Evolutionary conservation across 2,797 vertebrate species (phyloP), one percentile per base, ranked within the genome.

Genomic region (Sebastes nivosus): DNA sequence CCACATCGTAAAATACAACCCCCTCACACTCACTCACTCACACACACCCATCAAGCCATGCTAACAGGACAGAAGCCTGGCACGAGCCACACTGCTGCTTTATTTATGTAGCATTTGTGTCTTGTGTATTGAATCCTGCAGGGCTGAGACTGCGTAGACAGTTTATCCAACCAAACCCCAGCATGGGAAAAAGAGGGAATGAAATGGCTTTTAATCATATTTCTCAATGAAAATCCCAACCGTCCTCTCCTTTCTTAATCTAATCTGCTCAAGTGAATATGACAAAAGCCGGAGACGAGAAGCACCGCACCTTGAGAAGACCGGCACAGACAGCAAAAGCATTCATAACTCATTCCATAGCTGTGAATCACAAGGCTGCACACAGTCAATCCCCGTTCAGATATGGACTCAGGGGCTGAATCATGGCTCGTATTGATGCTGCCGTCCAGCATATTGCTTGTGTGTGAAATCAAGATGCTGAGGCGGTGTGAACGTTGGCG

Each of bases 31-130:
- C 64, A 52, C 58, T 55, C 71, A 66, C 85, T 34, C 72, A 75
- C 68, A 81, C 80, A 79, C 81, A 78, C 77, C 16, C 71, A 81
- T 85, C 88, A 87, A 85, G 25, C 82, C 61, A 69, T 52, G 58
- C 86, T 91, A 87, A 91, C 91, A 92, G 91, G 92, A 92, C 34
- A 94, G 90, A 77, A 87, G 83, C 85, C 89, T 92, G 91, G 93
- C 93, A 92, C 75, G 3, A 80, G 92, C 73, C 72, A 82, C 71
- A 66, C 77, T 29, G 42, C 85, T 55, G 67, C 77, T 81, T 95
- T 95, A 95, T 96, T 96, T 94, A 96, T 91, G 85, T 87, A 54
- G 57, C 61, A 72, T 86, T 86, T 86, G 86, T 83, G 79, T 71
- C 69, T 75, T 14, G 72, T 67, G 52, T 77, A 85, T 84, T 83